These are phyloP conservation scores for Drosophila ananassae DNA, from an alignment of 1,140 invertebrate species.

Conservation along the genomic window DNA sequence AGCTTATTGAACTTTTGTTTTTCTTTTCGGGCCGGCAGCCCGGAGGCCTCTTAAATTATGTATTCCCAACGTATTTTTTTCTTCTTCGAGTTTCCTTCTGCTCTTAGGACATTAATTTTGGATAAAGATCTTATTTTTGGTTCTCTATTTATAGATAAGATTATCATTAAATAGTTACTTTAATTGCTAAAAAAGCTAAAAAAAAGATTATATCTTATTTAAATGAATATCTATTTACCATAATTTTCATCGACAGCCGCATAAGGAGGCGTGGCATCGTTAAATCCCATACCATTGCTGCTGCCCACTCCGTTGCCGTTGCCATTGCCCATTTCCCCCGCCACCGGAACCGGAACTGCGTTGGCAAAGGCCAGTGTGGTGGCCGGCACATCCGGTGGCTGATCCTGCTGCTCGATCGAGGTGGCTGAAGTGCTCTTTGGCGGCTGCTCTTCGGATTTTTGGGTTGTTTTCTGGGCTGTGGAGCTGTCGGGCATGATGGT, in stretches of 20 bases:
- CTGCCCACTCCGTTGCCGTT: conserved; percentile 19
- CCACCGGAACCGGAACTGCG: conserved; percentile 63
- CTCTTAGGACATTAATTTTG: not conserved
- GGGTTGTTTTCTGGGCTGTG: conserved; percentile 25
- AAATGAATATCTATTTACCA: conserved; percentile 66
- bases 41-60: conserved; percentile 26
- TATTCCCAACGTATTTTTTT: not conserved
- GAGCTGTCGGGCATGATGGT: conserved; percentile 17
- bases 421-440: conserved; percentile 59
- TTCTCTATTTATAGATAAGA: not conserved
- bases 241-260: conserved; percentile 80
- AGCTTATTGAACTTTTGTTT: conserved; percentile 46
- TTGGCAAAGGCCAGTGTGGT: conserved; percentile 77
- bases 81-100: not conserved
- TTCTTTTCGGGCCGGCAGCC: conserved; percentile 8
- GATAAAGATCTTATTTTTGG: not conserved
- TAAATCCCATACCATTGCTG: conserved; percentile 8
- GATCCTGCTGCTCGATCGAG: conserved; percentile 81
- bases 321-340: conserved; percentile 57
- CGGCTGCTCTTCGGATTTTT: conserved; percentile 33
- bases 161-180: too few species aligned
- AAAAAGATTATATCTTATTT: not conserved
- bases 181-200: too few species aligned
- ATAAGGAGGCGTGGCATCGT: conserved; percentile 77
- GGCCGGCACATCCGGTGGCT: conserved; percentile 71